A percentile compares a stretch with the other conserved stretches of the same genome.
Conservation (phyloP, 2,888 invertebrate species). For the Lomographa bimaculata region DNA sequence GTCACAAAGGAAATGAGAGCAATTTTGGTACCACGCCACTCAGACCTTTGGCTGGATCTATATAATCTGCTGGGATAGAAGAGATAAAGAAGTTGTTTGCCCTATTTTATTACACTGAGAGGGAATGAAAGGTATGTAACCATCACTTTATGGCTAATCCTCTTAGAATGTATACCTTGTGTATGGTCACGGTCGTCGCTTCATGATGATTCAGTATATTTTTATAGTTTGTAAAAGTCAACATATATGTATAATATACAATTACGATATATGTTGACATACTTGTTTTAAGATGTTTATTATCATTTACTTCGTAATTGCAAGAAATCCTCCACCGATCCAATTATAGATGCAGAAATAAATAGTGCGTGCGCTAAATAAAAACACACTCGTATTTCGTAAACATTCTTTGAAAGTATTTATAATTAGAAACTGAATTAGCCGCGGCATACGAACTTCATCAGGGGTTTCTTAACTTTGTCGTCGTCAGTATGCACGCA, state of each 20-base stretch:
- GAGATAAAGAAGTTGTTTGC: conserved; percentile 18
- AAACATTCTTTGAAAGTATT: conserved; percentile 33
- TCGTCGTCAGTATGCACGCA: conserved; percentile 65
- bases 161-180: no score
- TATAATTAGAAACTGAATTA: conserved; percentile 62
- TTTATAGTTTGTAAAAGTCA: no score
- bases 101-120: conserved; percentile 12
- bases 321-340: no score
- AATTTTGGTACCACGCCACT: conserved; percentile 18
- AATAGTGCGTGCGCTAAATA: conserved; percentile 17
- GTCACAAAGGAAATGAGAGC: conserved; percentile 28
- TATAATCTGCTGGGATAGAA: conserved; percentile 16
- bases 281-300: no score
- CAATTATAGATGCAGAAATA: no score
- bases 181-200: no score
- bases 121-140: conserved; percentile 3
- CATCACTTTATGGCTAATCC: no score
- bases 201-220: no score
- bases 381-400: conserved; percentile 16
- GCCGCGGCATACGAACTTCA: conserved; percentile 58
- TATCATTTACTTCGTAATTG: no score
- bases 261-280: no score
- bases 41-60: conserved; percentile 15
- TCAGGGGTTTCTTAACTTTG: conserved; percentile 59
- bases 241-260: no score